Evolutionary conservation across 2,113 vertebrate genomes (phyloP).

Genomic region (Aphyosemion australe): DNA sequence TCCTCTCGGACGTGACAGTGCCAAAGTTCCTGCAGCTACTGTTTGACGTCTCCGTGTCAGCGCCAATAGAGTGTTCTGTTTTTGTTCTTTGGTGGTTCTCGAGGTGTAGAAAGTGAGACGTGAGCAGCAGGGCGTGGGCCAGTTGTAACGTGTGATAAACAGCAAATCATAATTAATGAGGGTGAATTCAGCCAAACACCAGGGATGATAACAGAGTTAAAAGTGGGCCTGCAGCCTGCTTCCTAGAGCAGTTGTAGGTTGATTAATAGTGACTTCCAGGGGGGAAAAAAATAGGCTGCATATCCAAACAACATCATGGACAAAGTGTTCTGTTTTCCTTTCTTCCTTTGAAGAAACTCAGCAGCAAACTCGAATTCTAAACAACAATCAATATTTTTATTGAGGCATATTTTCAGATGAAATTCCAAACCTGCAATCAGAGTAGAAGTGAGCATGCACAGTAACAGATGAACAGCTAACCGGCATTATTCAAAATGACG

Average conservation of each 20-base stretch:
- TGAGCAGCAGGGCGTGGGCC: background rate
- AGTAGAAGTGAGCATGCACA: background rate
- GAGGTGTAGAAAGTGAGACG: background rate
- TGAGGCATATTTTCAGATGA: background rate
- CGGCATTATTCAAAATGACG: background rate
- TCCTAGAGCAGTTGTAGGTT: conserved; percentile 25
- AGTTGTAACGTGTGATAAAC: conserved; percentile 4
- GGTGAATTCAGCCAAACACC: conserved; percentile 7
- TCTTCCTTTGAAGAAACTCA: background rate
- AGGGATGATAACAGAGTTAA: conserved; percentile 1
- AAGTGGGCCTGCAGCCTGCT: conserved; percentile 8
- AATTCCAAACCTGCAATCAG: background rate
- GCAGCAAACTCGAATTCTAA: background rate
- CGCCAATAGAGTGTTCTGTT: conserved; percentile 17
- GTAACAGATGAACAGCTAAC: background rate
- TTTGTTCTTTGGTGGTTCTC: conserved; percentile 29
- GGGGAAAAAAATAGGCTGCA: conserved; percentile 9
- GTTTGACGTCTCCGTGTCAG: conserved; percentile 35
- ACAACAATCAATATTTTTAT: background rate
- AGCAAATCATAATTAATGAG: conserved; percentile 22
- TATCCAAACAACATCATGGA: conserved; percentile 7
- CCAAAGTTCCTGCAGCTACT: conserved; percentile 22
- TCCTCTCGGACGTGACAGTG: conserved; percentile 28
- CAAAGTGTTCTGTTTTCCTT: background rate
- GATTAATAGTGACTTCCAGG: conserved; percentile 37